A percentile compares a stretch with the other conserved stretches of the same genome.
Evolutionary conservation across 92 coral and sea anemone species (phyloP).

Genomic region (Epizoanthus illoricatus): DNA sequence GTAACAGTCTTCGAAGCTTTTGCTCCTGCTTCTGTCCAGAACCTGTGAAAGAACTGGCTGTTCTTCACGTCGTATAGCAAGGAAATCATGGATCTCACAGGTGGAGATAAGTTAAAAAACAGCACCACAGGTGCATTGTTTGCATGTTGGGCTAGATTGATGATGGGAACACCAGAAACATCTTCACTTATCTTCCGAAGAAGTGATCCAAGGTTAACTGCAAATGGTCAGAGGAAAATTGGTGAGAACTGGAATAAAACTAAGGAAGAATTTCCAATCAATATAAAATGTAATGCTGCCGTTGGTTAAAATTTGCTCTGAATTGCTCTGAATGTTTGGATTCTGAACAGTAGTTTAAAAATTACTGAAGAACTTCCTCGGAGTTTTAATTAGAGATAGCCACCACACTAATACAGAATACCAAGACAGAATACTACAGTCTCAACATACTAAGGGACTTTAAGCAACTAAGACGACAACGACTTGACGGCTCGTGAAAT

Average conservation of each 20-base stretch:
- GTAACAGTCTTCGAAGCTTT: conserved; percentile 25
- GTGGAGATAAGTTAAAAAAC: conserved; percentile 65
- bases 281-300: no score
- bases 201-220: conserved; percentile 52
- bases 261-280: no score
- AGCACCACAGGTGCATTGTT: conserved; percentile 26
- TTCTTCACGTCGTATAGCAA: conserved; percentile 41
- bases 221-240: neutral
- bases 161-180: conserved; percentile 35
- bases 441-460: no score
- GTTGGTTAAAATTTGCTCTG: no score
- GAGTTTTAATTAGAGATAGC: no score
- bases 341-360: no score
- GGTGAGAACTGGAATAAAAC: neutral
- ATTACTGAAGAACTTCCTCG: no score
- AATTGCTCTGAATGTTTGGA: no score
- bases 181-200: conserved; percentile 22
- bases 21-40: conserved; percentile 63
- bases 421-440: no score
- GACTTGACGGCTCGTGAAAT: no score
- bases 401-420: no score
- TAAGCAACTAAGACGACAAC: no score
- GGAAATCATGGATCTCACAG: conserved; percentile 48
- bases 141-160: conserved; percentile 40
- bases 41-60: conserved; percentile 58